Base-by-base conservation (phyloP, 2,797 vertebrate genomes). In the Rhabdophis nuchalis region DNA sequence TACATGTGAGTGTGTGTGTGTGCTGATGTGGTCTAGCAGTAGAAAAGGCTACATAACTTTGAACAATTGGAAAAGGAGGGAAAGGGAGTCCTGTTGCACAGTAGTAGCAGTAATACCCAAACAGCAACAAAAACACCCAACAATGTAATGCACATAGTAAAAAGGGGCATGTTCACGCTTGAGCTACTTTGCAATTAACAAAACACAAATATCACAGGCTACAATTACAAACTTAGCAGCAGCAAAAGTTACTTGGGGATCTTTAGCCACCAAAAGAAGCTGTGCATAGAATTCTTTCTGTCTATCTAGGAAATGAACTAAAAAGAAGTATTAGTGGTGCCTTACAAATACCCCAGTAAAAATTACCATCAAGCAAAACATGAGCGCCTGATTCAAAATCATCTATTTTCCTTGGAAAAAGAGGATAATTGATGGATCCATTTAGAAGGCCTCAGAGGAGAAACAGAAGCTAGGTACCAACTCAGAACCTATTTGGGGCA, bases 41-140 rank as follows among this genome's bases (percentile, higher is more conserved):
- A 61, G 88, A 60, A 77, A 60, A 58, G 60, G 53, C 46, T n/a
- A 11, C 27, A 82, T 77, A 32, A 57, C 32, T 53, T 20, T 50
- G 46, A 85, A 56, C 82, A 91, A 53, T 41, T 36, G 13, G 0
- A 8, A 10, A 54, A 46, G 0, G 46, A 0, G 0, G 1, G 87
- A 13, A 20, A 3, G 0, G 0, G 86, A 1, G 18, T 32, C 27
- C 52, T 53, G 58, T 60, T 25, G 57, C 52, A 23, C 20, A 7
- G 4, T n/a, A 82, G 10, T 82, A 82, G 36, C 68, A 46, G 20
- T 11, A 82, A 11, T 23, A 77, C 36, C 36, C 32, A 82, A 82
- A 46, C 9, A 82, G 9, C 72, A 82, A 82, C 36, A 11, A 41
- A 25, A 72, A 82, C 12, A 25, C 41, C 46, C 46, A 5, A 46